Base-by-base conservation (phyloP, 1,140 invertebrate genomes). In the Phenacoccus solenopsis region DNA sequence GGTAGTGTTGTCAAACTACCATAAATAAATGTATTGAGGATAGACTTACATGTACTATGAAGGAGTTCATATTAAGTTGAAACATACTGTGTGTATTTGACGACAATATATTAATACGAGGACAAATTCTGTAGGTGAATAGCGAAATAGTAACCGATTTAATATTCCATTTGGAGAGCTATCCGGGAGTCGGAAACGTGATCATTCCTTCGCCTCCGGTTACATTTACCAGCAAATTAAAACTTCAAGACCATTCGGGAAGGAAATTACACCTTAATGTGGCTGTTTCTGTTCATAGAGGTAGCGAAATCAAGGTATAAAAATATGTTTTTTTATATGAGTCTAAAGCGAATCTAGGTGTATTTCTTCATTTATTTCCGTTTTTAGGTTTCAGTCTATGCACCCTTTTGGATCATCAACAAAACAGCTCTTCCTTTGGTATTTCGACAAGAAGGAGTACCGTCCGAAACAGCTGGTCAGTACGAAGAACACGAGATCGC, bases 361-460 rank as follows among this genome's bases (percentile, higher is more conserved):
- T n/a, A 38, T 38, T 38, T 9, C 32, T 38, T 38, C 9, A 38
- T 10, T 38, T 9, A 38, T 9, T 38, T 76, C 22, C 80, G 77
- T 30, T 78, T 84, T 64, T 81, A 92, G 83, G 83, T 96, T 69
- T 86, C 85, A 59, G 83, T 98, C 16, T 89, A 85, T 71, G 90
- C 92, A 22, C 89, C 90, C 0, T 97, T 90, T 80, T 98, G 96
- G 96, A 86, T 99, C 73, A 86, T 98, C 27, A 98, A 99, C 78
- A 91, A 91, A 78, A 94, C 93, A 16, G 96, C 95, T 0, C 81
- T 98, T 38, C 94, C 96, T 0, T 78, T 98, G n/a, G 88, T 98
- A 22, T 95, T 96, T 77, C 86, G 88, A 75, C 95, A 98, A 81
- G 94, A 96, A 78, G 92, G 91, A 9, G 85, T 85, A 12, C 82